phyloP scores from a whole-genome alignment of 2,888 invertebrate species.

The Polydrusus tereticollis region DNA sequence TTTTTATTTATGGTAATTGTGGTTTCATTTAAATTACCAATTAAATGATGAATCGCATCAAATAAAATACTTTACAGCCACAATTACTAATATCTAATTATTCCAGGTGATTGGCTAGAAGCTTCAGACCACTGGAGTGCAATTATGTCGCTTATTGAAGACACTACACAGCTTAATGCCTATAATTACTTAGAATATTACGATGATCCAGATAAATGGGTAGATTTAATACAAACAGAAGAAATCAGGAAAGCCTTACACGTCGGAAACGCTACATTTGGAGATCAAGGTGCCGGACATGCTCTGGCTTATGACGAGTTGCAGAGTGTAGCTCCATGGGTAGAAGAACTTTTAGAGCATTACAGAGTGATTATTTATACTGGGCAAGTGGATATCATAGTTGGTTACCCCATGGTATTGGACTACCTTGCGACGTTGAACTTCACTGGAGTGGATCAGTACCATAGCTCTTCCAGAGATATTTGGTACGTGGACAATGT shows the following conservation, averaged over 20 bases:
- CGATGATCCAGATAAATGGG: constrained; percentile 1
- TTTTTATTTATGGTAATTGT: too few species aligned
- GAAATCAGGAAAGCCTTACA: constrained; percentile 16
- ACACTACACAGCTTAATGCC: neutral
- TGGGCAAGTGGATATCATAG: constrained; percentile 89
- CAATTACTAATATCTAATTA: too few species aligned
- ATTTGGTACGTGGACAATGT: constrained; percentile 76
- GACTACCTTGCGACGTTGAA: constrained; percentile 78
- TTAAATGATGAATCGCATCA: too few species aligned
- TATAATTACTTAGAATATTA: constrained; percentile 17
- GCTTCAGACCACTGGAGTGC: neutral
- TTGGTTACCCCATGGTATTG: constrained; percentile 84
- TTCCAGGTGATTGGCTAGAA: constrained; percentile 4
- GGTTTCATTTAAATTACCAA: too few species aligned
- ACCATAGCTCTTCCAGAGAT: constrained; percentile 73
- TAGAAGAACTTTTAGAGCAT: constrained; percentile 72
- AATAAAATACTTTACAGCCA: too few species aligned
- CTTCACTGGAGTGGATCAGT: constrained; percentile 74
- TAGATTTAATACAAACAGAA: neutral
- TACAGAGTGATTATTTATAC: constrained; percentile 83
- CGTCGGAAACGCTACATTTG: constrained; percentile 1
- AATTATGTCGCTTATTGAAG: neutral
- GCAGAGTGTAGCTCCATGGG: constrained; percentile 6
- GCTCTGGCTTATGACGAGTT: constrained; percentile 1
- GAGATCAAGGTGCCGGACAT: neutral